Conservation (phyloP, 2,113 vertebrate genomes). For the Bos indicus region DNA sequence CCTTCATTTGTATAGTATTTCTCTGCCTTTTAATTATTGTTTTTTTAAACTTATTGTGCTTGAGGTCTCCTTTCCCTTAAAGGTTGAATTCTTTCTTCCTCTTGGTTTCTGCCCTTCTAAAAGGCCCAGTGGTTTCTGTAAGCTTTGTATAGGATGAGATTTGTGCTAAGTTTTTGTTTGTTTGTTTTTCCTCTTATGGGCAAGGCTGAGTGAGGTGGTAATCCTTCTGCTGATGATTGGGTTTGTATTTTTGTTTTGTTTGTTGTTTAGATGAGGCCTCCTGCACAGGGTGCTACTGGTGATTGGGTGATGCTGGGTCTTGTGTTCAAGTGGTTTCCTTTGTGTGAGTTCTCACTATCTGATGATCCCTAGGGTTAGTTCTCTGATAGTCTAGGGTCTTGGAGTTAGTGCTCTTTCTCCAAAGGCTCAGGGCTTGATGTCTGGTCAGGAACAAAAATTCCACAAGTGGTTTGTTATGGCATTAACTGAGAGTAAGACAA, state of each 20-base stretch:
- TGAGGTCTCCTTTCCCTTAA: not conserved
- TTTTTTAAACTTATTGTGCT: not conserved
- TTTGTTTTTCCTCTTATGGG: not conserved
- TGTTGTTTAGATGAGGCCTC: rapidly evolving
- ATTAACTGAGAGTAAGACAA: not conserved
- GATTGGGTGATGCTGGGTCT: not conserved
- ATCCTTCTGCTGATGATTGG: not conserved
- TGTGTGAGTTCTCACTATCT: not conserved
- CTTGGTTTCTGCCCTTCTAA: not conserved
- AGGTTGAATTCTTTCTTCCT: not conserved
- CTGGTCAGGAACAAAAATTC: not conserved
- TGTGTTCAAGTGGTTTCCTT: not conserved
- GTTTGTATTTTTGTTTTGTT: not conserved
- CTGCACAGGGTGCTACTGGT: not conserved
- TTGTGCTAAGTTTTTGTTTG: not conserved
- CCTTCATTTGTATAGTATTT: not conserved
- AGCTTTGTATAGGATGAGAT: not conserved
- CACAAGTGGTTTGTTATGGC: not conserved
- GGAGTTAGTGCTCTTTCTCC: not conserved
- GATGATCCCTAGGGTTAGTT: not conserved
- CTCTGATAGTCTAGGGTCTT: not conserved
- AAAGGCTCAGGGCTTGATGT: not conserved
- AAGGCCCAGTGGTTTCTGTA: not conserved
- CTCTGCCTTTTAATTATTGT: not conserved
- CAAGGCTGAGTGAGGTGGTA: not conserved